Evolutionary conservation across 2,797 vertebrate species (phyloP), one percentile per base, ranked within the genome.

Genomic region (Aulostomus chinensis): DNA sequence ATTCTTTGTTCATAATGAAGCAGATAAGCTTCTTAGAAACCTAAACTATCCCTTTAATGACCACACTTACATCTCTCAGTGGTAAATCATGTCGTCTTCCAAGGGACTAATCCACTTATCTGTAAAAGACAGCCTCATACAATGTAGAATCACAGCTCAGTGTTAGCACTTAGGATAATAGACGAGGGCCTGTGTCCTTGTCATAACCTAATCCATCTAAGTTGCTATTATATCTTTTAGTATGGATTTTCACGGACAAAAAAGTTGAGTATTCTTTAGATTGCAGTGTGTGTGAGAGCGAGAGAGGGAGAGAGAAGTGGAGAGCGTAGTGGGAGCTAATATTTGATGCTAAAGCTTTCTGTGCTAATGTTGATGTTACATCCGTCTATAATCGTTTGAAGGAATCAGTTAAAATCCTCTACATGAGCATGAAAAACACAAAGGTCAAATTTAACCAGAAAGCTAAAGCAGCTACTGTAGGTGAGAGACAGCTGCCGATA

Each of bases 71-170:
- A 60, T 68, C 57, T 69, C 39, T 42, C 45, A 57, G 55, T 52
- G 36, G 39, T 43, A 32, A 64, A 65, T 41, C 42, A 11, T 43
- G 22, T 69, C 59, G 57, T 66, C 30, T 65, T 14, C 66, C 61
- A 53, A 57, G 28, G 9, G 45, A 67, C 42, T 63, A 61, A 73
- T 79, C 65, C 65, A 76, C 55, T 71, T 71, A 65, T 78, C 68
- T 63, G 31, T 50, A 29, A 59, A 62, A 54, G 68, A 50, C 66
- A 63, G 54, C 39, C 42, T 63, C 47, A 38, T 60, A 58, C 39
- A 55, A 53, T 46, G 37, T 15, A 52, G 15, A 15, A 38, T 35
- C 58, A 31, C 43, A 49, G 41, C 58, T 60, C 36, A 33, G 10
- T 43, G 35, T 53, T 38, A 48, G 38, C 46, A 37, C 51, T 50